Evolutionary conservation across 2,797 vertebrate species (phyloP), one percentile per base, ranked within the genome.

Genomic region (Channa striata): DNA sequence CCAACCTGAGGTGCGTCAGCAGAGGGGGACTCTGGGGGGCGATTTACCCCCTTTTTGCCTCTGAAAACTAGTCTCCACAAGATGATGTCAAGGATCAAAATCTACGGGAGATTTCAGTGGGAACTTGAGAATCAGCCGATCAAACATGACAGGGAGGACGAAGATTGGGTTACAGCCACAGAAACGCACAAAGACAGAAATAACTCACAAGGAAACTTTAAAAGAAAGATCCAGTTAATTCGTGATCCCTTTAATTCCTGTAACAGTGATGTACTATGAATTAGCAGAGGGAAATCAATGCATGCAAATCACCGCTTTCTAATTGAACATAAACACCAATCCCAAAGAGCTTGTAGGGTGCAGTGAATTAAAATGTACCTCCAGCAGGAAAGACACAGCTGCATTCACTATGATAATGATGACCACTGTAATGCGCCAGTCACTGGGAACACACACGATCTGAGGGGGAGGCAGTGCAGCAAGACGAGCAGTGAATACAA

Each of bases 21-120:
- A 89, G 93, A 92, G 60, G 80, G 57, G 90, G 89, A 82, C 90
- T 92, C 90, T 71, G 47, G 9, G 89, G 91, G 93, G 91, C 77
- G 90, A 81, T 93, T 93, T 91, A 92, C 20, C 62, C 74, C 95
- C 90, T 92, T 94, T 94, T 93, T 96, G 94, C 94, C 95, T 94
- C 95, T 96, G 96, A 97, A 97, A 95, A 96, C 94, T 95, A 97
- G 94, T 88, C 95, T 98, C 97, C 96, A 95, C 93, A 98, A 95
- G 96, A 97, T 85, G 95, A 94, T 93, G 94, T 99, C 97, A 96
- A 98, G 94, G 95, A 98, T 95, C 95, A 99, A 90, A 91, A 94
- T 97, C 97, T 99, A 96, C 77, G 91, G 94, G 89, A 95, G 80
- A 95, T 92, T 92, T 93, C 89, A 93, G 92, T 75, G 47, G 72